Conservation (phyloP, 35 echinoderm and acorn worm species). For the Strongylocentrotus purpuratus region DNA sequence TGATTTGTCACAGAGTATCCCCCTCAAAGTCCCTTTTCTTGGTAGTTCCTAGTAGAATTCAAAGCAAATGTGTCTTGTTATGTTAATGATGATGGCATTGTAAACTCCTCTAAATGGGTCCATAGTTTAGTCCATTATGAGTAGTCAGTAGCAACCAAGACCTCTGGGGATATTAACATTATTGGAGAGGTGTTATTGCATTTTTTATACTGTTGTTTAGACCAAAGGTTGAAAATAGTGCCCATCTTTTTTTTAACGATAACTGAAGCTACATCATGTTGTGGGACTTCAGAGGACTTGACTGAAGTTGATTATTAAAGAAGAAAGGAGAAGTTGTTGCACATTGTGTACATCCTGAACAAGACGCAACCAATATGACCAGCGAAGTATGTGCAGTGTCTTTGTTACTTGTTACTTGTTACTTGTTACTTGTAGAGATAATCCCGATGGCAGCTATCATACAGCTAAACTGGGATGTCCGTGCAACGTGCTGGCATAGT, state of each 20-base stretch:
- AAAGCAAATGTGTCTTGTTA: neutral
- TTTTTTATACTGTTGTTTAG: neutral
- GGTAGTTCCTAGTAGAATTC: neutral
- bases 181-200: neutral
- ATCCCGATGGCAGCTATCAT: no score
- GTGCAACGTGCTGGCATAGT: no score
- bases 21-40: neutral
- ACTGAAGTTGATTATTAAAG: neutral
- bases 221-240: neutral
- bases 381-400: no score
- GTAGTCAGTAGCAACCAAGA: no score
- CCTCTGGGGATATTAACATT: no score
- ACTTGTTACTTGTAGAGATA: no score
- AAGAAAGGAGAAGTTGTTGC: neutral
- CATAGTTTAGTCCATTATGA: neutral
- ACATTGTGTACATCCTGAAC: no score
- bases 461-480: no score
- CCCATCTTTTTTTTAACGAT: neutral
- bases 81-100: neutral
- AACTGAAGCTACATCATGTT: neutral
- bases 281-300: neutral
- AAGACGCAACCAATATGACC: no score
- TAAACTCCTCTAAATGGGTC: neutral
- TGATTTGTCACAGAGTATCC: neutral
- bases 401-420: no score